Evolutionary conservation across 2,888 invertebrate genomes (phyloP), one percentile per base, ranked within the genome.

Genomic region (Drosophila ezoana): DNA sequence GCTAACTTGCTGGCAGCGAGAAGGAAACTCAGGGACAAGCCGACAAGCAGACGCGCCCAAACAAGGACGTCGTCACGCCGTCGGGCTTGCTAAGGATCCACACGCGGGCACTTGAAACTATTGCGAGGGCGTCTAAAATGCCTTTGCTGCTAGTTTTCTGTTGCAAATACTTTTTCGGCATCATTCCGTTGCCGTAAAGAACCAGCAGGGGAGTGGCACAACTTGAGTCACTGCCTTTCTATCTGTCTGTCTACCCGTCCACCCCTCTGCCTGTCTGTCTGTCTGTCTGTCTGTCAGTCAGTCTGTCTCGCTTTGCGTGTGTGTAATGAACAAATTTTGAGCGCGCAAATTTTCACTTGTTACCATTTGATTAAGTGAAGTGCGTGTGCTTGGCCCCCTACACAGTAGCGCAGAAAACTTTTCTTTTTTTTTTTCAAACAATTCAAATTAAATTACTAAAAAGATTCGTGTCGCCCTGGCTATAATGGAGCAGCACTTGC

Each of bases 291-390:
- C 18, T 13, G 48, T 35, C 37, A 48, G 32, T 41, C 20, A 54
- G 20, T n/a, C 44, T 5, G 28, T 48, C 35, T 11, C 38, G 32
- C 44, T 33, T 40, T 57, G 56, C 40, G 51, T 69, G 67, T 72
- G 59, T 65, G 67, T 70, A 77, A 77, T 81, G 69, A 73, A 65
- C 78, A 81, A 72, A 76, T 69, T 78, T 69, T 69, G 60, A 66
- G 58, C 70, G 63, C 48, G 40, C 47, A 52, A 76, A 78, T 65
- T 79, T 79, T 77, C 47, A 64, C 67, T 76, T 61, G 77, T 65
- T 77, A 64, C 62, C 60, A 72, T 72, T 81, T 79, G 73, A 79
- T 77, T 81, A 79, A 77, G 73, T 72, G 69, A 67, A 77, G 81
- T 66, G 77, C 63, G 72, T 62, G 48, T 43, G 67, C 18, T 20